Evolutionary conservation across 2,113 vertebrate species (phyloP).

Genomic region (Callorhinus ursinus): DNA sequence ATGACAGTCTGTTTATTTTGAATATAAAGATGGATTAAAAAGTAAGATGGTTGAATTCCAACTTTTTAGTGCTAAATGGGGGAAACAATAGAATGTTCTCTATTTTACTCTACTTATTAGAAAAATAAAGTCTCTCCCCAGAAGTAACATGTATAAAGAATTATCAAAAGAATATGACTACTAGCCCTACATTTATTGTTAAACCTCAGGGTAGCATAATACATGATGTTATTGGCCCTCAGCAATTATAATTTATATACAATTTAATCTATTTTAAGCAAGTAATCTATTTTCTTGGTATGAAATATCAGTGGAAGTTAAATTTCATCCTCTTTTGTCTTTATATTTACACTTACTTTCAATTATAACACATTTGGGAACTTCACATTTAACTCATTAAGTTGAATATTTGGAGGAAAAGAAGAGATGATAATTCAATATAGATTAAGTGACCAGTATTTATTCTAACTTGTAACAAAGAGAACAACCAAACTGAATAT

Average conservation of each 20-base stretch:
- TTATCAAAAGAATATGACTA: conserved; percentile 42
- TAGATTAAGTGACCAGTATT: not conserved
- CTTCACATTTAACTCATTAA: not conserved
- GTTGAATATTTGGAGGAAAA: not conserved
- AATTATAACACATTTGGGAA: not conserved
- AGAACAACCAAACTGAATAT: not conserved
- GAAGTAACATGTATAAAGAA: conserved; percentile 58
- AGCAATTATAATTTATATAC: not conserved
- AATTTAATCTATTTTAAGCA: conserved; percentile 42
- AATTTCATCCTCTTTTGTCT: not conserved
- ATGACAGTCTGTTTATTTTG: conserved; percentile 1
- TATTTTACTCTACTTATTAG: not conserved
- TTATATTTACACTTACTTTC: not conserved
- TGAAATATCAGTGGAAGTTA: not conserved
- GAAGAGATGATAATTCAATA: not conserved
- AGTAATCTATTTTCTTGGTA: not conserved
- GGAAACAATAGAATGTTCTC: conserved; percentile 10
- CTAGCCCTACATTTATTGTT: conserved; percentile 23
- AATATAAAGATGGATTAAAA: not conserved
- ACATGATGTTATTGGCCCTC: conserved; percentile 63
- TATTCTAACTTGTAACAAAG: not conserved
- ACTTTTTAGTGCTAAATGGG: not conserved
- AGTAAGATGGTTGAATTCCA: not conserved
- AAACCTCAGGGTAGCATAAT: conserved; percentile 48
- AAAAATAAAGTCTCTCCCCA: conserved; percentile 55